Evolutionary conservation across 2,113 vertebrate species (phyloP), one percentile per base, ranked within the genome.

Genomic region (Malurus cyaneus): DNA sequence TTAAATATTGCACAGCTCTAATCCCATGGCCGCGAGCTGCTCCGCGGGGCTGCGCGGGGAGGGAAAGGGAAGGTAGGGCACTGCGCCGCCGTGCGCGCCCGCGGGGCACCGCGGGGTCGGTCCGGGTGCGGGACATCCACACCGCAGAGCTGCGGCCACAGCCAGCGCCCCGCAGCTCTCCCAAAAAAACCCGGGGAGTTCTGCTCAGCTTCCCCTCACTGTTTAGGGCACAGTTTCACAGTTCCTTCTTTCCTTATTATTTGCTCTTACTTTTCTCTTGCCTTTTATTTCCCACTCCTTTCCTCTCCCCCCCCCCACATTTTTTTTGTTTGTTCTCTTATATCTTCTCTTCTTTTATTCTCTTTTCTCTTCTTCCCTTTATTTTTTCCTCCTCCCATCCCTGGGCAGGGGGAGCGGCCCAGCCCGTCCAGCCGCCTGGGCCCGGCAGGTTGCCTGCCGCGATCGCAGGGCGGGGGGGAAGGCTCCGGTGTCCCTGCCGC

Each of bases 1-100:
- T 97, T 93, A 95, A 96, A 96, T 92, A 93, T 92, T 89, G 92
- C 94, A 93, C 92, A 95, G 89, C 96, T 91, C 80, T 97, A 97
- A 97, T 97, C 95, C 96, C 94, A 74, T 93, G 89, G 89, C 93
- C 54, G 44, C 95, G 82, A 96, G 95, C 95, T 94, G 93, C 77
- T 96, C 76, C 84, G 76, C 80, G 64, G 89, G 82, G 59, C 73
- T 78, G 79, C 46, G 86, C 64, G 66, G 84, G 20, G 26, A 65
- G n/a, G 32, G 23, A 60, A 83, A 84, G 91, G 89, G 70, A 66
- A 93, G 64, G 90, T 64, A 95, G 44, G 42, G 57, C 61, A 73
- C 70, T 70, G 76, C 80, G 50, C 76, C 31, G 80, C 90, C 47
- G 36, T 82, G 66, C 76, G 84, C 71, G 57, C 64, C 88, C 32